Percentiles rank a stretch among this genome's conserved stretches.
phyloP scores from a whole-genome alignment of 2,888 invertebrate species.

The Pandemis cinnamomeana region DNA sequence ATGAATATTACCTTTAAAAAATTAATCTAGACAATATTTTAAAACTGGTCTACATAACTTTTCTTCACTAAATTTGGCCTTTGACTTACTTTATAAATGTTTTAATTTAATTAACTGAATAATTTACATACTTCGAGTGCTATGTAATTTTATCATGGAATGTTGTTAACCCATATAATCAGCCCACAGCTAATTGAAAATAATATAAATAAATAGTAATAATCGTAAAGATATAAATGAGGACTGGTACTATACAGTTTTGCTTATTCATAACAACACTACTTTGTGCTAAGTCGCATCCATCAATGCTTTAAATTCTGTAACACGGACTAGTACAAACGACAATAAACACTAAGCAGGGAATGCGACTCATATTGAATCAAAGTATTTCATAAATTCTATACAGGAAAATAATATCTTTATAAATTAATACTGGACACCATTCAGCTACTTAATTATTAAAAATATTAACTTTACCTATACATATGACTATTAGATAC shows the following conservation, averaged over 20 bases:
- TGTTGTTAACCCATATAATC: slow-evolving; percentile 22
- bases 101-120: slow-evolving; percentile 7
- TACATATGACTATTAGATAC: slow-evolving; percentile 50
- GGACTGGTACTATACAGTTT: slow-evolving; percentile 17
- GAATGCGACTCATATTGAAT: slow-evolving; percentile 47
- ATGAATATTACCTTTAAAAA: background rate
- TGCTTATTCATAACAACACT: slow-evolving; percentile 22
- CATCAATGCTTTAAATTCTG: background rate
- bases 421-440: slow-evolving; percentile 59
- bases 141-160: slow-evolving; percentile 26
- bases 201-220: slow-evolving; percentile 2
- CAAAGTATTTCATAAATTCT: background rate
- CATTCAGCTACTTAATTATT: slow-evolving; percentile 54
- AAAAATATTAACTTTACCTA: slow-evolving; percentile 48
- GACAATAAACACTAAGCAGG: slow-evolving; percentile 37
- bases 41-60: background rate
- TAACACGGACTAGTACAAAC: slow-evolving; percentile 14
- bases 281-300: slow-evolving; percentile 33
- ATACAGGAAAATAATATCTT: slow-evolving; percentile 39
- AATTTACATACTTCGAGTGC: slow-evolving; percentile 26
- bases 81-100: slow-evolving; percentile 12
- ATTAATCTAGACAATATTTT: background rate
- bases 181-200: slow-evolving; percentile 15
- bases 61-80: slow-evolving; percentile 34
- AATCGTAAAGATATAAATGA: slow-evolving; percentile 19